Percentiles rank a stretch among this genome's conserved stretches.
phyloP scores from a whole-genome alignment of 2,888 invertebrate species.

The Rosalia funebris region DNA sequence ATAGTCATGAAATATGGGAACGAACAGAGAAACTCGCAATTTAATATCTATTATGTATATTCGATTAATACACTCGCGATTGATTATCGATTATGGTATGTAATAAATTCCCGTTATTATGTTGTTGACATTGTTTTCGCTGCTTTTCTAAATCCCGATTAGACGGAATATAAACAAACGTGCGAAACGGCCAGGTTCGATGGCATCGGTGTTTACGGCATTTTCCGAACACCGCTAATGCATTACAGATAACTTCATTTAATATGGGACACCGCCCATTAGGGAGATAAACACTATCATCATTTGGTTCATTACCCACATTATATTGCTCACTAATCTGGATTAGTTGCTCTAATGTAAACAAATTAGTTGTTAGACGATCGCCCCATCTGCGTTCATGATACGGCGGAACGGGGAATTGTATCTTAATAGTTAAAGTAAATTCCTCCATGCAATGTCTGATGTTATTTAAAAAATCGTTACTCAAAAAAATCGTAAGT shows the following conservation, averaged over 20 bases:
- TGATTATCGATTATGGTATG: too few relatives aligned
- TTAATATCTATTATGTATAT: too few relatives aligned
- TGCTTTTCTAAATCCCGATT: neutral
- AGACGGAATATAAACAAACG: neutral
- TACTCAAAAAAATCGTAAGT: too few relatives aligned
- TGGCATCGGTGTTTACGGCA: neutral
- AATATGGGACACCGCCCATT: neutral
- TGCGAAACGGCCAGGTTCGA: neutral
- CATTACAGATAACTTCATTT: slow-evolving; percentile 1
- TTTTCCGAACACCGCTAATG: neutral
- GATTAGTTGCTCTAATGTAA: neutral
- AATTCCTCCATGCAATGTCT: too few relatives aligned
- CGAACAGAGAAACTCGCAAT: too few relatives aligned
- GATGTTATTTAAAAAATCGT: too few relatives aligned
- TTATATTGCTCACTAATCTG: neutral
- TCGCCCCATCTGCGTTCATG: neutral
- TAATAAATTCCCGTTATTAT: too few relatives aligned
- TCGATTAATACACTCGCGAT: too few relatives aligned
- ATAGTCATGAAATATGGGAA: too few relatives aligned
- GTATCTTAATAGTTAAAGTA: neutral
- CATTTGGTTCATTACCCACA: neutral
- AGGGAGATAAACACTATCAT: neutral
- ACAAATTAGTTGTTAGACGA: neutral
- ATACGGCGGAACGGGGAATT: neutral
- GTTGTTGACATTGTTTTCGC: neutral